Evolutionary conservation across 2,888 invertebrate species (phyloP), one percentile per base, ranked within the genome.

Genomic region (Phengaris arion): DNA sequence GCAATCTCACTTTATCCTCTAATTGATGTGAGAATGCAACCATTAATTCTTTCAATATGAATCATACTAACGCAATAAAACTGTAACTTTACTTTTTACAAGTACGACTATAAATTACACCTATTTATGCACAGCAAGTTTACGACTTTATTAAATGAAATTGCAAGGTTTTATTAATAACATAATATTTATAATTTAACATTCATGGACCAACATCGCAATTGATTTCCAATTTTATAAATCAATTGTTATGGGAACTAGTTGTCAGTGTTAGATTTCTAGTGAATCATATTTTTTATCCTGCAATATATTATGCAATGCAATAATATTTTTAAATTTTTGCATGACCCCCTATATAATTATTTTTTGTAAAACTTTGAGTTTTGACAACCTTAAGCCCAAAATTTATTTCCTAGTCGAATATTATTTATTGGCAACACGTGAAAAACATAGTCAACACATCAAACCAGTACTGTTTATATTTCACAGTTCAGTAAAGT

Each of bases 351-450:
- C 22, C 22, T 22, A 22, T 22, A 22, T 35, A 35, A 35, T 35
- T 35, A 35, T 35, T 35, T 35, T 3, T 35, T 35, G 35, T 35
- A 35, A 35, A 35, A 48, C 22, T 10, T 46, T 68, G 48, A 13
- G 48, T 22, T 72, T 72, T 72, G 72, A 13, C 52, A 72, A 72
- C 72, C 72, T 54, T 72, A 51, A 22, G 35, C 6, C 52, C 22
- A 52, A 35, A 72, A 35, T 13, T 72, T 51, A 72, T 52, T 72
- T 72, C 35, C 72, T 72, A 22, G 10, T 52, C 10, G 72, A 52
- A 52, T 72, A 72, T 72, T 72, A 72, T 72, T 72, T 72, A 72
- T 72, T 72, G 35, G 54, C 12, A 35, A 45, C 22, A 51, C 72
- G 22, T 72, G 22, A 72, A 72, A 70, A 72, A 54, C 52, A 54